Base-by-base conservation (phyloP, 2,797 vertebrate species). In the Pseudomugil tenellus region DNA sequence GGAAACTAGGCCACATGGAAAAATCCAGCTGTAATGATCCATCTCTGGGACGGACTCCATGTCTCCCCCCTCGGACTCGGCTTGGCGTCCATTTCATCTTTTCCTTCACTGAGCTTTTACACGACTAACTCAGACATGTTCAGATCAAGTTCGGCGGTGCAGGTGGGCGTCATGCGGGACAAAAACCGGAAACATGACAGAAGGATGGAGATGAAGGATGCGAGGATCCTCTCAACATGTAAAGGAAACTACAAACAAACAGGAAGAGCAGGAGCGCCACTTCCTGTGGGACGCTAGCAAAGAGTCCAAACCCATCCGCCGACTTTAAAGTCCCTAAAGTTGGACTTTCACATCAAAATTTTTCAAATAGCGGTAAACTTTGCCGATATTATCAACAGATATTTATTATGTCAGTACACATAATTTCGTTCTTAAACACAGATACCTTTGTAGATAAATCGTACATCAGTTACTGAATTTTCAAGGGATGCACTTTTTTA, bases 1-100 rank as follows among this genome's bases (percentile, higher is more conserved):
- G 57, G 59, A 78, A 92, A 91, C 75, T 90, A 92, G 92, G 91
- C 90, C 89, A 90, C 56, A 55, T 84, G 90, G 87, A 93, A 92
- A 90, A 85, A 85, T 70, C 83, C 72, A 87, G 89, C 76, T 80
- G 84, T 70, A 90, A 86, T 51, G 76, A 89, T 80, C 81, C 67
- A 39, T 78, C 74, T 68, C 49, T 63, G 54, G n/a, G 37, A 67
- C 63, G 0, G 52, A n/a, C n/a, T n/a, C n/a, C n/a, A n/a, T n/a
- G n/a, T n/a, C n/a, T n/a, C n/a, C n/a, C n/a, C n/a, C n/a, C n/a
- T n/a, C n/a, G n/a, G n/a, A n/a, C n/a, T n/a, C n/a, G n/a, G n/a
- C n/a, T n/a, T n/a, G n/a, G n/a, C n/a, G n/a, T n/a, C n/a, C n/a
- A n/a, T n/a, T n/a, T n/a, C n/a, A n/a, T n/a, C n/a, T n/a, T n/a